Base-by-base conservation (phyloP, 2,888 invertebrate species). In the Epistrophe grossulariae region DNA sequence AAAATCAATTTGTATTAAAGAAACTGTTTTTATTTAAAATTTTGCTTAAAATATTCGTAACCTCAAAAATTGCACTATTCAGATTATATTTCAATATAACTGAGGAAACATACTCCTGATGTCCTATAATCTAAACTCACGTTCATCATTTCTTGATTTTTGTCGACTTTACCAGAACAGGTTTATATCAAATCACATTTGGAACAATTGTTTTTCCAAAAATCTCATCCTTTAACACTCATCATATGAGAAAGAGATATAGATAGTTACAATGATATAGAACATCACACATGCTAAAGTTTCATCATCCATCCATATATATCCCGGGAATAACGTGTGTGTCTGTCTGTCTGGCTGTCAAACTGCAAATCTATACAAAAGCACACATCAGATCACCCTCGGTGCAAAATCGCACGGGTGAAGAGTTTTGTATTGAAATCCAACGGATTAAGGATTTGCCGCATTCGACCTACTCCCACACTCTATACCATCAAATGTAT, bases 371-470 rank as follows among this genome's bases (percentile, higher is more conserved):
- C 82, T 79, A 66, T 82, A 50, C 50, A 83, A 79, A 83, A 59
- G 50, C 77, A 77, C 83, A 82, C 78, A 64, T 74, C 62, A 68
- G 68, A 60, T 74, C 68, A 59, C 74, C 66, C 74, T 60, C 79
- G 57, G 79, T 87, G 83, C 79, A 83, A 87, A 87, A 87, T 83
- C 83, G 87, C 83, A 87, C 71, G 87, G 87, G 83, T 87, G 87
- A 87, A 79, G 87, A 79, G 83, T 87, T 90, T 91, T 91, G 92
- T 91, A 92, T 91, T 91, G 91, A 92, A 92, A 92, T 92, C 92
- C 91, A 90, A 89, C 90, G 91, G 92, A 92, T 92, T 92, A 92
- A 91, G 91, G 91, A 92, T 92, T 92, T 92, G 92, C 90, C 90
- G 91, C 91, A 92, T 92, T 92, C 92, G 90, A 85, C 89, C 89